These are phyloP conservation scores for Sericinus montela DNA, from an alignment of 2,888 invertebrate species.

Conservation along the genomic window DNA sequence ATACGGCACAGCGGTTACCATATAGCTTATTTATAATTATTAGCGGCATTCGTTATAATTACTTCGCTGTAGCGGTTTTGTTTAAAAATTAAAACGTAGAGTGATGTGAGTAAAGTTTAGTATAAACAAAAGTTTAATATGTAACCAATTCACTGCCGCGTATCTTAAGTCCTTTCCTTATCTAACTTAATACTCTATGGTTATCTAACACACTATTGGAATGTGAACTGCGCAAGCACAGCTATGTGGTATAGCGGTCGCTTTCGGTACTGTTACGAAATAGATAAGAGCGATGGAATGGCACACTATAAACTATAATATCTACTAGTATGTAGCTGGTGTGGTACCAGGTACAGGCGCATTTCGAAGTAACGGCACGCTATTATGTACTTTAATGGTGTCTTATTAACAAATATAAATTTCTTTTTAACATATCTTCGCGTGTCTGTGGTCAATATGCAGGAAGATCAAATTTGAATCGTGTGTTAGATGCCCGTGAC, in stretches of 20 bases:
- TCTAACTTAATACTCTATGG: not conserved
- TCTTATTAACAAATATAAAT: not conserved
- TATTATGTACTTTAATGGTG: not conserved
- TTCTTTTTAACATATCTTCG: not conserved
- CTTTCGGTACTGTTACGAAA: constrained; percentile 34
- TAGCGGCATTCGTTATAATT: no score
- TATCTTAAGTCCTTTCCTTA: not conserved
- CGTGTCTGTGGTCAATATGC: not conserved
- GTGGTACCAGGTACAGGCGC: not conserved
- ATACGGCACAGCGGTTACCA: constrained; percentile 25
- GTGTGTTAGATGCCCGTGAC: not conserved
- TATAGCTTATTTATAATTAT: constrained; percentile 17
- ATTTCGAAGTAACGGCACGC: not conserved
- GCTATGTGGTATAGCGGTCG: constrained; percentile 19
- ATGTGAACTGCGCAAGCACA: constrained; percentile 7
- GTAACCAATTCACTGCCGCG: no score
- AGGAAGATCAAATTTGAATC: not conserved
- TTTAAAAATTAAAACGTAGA: no score
- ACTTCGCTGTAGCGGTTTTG: no score
- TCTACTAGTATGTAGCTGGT: constrained; percentile 6
- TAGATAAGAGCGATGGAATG: constrained; percentile 24
- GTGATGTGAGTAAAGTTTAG: no score
- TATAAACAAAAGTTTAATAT: no score
- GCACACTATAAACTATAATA: constrained; percentile 19
- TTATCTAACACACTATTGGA: constrained; percentile 9